These are phyloP conservation scores for Zaprionus obscuricornis DNA, from an alignment of 2,888 invertebrate species.

Conservation along the genomic window DNA sequence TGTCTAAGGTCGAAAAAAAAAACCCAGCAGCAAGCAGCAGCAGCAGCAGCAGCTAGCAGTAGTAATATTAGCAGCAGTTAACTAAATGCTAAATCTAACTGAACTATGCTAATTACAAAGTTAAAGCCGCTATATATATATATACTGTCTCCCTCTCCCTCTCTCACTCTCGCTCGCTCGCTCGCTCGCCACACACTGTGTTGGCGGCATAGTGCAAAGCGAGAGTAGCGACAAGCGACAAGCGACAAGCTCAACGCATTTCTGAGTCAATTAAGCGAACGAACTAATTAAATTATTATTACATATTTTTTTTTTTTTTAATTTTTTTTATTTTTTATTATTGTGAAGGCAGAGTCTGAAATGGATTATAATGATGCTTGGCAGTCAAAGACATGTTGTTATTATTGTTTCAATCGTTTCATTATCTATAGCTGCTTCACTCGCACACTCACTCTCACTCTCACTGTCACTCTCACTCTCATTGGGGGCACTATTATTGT, in stretches of 20 bases:
- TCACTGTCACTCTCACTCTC: background rate
- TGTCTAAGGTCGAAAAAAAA: too few species aligned
- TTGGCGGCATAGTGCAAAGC: background rate
- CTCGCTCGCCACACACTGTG: background rate
- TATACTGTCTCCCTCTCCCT: background rate
- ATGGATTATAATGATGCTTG: slow-evolving; percentile 45
- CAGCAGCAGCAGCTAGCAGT: too few species aligned
- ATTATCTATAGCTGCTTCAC: too few species aligned
- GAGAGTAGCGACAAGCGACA: slow-evolving; percentile 22
- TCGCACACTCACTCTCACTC: background rate
- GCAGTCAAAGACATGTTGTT: background rate
- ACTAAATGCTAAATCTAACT: too few species aligned
- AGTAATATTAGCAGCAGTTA: too few species aligned
- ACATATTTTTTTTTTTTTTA: too few species aligned
- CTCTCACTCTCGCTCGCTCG: background rate
- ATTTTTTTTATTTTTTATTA: too few species aligned
- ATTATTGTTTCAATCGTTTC: too few species aligned
- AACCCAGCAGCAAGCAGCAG: too few species aligned
- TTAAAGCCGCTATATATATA: too few species aligned
- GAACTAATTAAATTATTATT: slow-evolving; percentile 71
- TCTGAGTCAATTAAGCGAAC: slow-evolving; percentile 66
- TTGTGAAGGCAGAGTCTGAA: slow-evolving; percentile 43
- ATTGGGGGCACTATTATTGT: background rate
- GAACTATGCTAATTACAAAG: too few species aligned
- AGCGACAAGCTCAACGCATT: slow-evolving; percentile 32